These are phyloP conservation scores for Xyrichtys novacula DNA, from an alignment of 2,797 vertebrate genomes.

Conservation along the genomic window DNA sequence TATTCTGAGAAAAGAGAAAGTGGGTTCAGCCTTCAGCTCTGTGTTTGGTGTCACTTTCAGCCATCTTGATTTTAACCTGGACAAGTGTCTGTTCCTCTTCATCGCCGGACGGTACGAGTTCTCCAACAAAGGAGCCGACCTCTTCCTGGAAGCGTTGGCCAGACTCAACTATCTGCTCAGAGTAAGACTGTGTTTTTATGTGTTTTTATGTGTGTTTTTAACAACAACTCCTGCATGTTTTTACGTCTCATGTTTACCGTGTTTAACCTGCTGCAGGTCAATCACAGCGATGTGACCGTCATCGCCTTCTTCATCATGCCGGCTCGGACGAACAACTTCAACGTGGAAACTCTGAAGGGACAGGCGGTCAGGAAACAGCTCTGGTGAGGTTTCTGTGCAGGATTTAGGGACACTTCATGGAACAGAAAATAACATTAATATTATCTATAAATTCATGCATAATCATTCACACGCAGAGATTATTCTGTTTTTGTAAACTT, in stretches of 20 bases:
- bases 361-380: constrained; percentile 95
- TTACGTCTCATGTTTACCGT: neutral
- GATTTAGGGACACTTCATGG: too few species aligned
- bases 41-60: constrained; percentile 69
- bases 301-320: constrained; percentile 97
- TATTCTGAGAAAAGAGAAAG: too few species aligned
- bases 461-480: too few species aligned
- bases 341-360: constrained; percentile 94
- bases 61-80: constrained; percentile 93
- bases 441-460: too few species aligned
- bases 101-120: constrained; percentile 95
- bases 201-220: neutral
- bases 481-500: too few species aligned
- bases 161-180: constrained; percentile 94
- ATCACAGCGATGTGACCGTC: constrained; percentile 90
- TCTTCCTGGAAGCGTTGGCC: constrained; percentile 93
- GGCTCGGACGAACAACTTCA: constrained; percentile 95
- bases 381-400: constrained; percentile 87
- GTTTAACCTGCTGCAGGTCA: constrained; percentile 82
- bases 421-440: too few species aligned
- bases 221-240: neutral
- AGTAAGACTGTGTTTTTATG: constrained; percentile 73
- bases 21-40: too few species aligned
- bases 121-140: constrained; percentile 94
- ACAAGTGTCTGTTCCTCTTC: constrained; percentile 95